Evolutionary conservation across 2,113 vertebrate genomes (phyloP), one percentile per base, ranked within the genome.

Genomic region (Mesocricetus auratus): DNA sequence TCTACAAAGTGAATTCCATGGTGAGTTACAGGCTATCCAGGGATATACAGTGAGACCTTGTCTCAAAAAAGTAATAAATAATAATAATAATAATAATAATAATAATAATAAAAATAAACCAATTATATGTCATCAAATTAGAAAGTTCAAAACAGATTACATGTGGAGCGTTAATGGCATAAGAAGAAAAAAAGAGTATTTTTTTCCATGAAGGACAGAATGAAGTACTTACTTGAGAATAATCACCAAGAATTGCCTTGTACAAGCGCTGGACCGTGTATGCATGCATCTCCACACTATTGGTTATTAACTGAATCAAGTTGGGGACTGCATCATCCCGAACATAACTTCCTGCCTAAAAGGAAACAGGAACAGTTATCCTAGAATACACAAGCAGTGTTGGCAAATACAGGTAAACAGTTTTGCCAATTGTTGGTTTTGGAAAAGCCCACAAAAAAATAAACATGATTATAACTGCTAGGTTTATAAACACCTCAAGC

Each of bases 251-350:
- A 97, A 99, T 99, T 62, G 99, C 99, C 99, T 99, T 99, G 98
- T 99, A 99, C 90, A 99, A 99, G 98, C 99, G 99, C 98, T 99
- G 99, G 62, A 99, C 99, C 88, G 99, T 99, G 97, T 99, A 99
- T 90, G 99, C 99, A 83, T 99, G 99, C 99, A 99, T 99, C 98
- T 99, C 99, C 96, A 99, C 99, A 56, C 99, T 99, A 96, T 99
- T 99, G n/a, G 99, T 99, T 98, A 99, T 99, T 93, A 99, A 99
- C 98, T 99, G 99, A 97, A 99, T 99, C 97, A 99, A 99, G 98
- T 99, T 99, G 39, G 99, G 99, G 85, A 99, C 99, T 26, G 99
- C 99, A 97, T 99, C 99, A 68, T 99, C 99, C 97, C 99, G 99
- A 97, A 99, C 99, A 0, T 99, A 99, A 98, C 99, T 99, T 96